phyloP scores from a whole-genome alignment of 1,140 invertebrate genomes.

The Trachymyrmex cornetzi region DNA sequence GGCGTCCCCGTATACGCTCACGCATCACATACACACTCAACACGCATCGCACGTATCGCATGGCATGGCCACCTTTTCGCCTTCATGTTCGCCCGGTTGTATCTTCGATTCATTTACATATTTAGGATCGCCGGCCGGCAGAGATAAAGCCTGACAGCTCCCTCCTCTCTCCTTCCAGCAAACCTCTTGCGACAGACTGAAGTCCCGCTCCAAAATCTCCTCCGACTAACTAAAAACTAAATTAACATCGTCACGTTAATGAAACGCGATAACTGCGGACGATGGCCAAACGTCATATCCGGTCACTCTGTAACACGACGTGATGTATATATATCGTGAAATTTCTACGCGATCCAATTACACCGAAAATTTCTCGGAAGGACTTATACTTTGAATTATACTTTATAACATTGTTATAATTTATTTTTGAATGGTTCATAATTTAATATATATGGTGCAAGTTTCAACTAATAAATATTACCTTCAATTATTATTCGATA shows the following conservation, averaged over 20 bases:
- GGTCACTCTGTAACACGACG: background rate
- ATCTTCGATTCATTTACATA: slow-evolving; percentile 85
- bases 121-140: slow-evolving; percentile 76
- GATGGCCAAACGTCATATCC: background rate
- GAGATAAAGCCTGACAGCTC: slow-evolving; percentile 57
- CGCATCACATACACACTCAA: background rate
- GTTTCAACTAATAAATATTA: background rate
- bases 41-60: slow-evolving; percentile 55
- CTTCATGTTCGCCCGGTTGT: slow-evolving; percentile 81
- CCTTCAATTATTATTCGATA: background rate
- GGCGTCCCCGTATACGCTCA: slow-evolving; percentile 12
- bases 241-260: slow-evolving; percentile 73
- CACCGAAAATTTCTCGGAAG: background rate
- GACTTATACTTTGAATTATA: background rate
- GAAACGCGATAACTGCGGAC: background rate
- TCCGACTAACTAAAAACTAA: slow-evolving; percentile 81
- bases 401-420: background rate
- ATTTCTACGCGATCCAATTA: background rate
- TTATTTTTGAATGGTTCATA: background rate
- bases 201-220: slow-evolving; percentile 78
- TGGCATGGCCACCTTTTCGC: slow-evolving; percentile 78
- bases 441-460: background rate
- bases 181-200: slow-evolving; percentile 73
- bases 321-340: background rate
- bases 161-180: slow-evolving; percentile 71